These are phyloP conservation scores for Calcarius lapponicus DNA, from an alignment of 2,797 vertebrate species.

Conservation along the genomic window DNA sequence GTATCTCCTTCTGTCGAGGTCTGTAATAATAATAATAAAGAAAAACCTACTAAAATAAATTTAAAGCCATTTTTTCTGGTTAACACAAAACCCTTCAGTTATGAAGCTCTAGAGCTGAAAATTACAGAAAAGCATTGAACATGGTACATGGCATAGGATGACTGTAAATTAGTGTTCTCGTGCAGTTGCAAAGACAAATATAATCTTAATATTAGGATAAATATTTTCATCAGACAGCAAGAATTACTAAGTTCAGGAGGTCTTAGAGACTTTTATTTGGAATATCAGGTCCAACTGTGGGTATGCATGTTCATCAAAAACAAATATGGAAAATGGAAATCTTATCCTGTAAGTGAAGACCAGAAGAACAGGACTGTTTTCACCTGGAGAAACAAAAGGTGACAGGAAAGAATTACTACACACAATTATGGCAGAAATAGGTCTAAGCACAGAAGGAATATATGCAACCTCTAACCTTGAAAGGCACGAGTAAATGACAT, in stretches of 20 bases:
- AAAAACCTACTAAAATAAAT: neutral
- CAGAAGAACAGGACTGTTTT: neutral
- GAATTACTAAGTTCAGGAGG: neutral
- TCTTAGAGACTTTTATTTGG: neutral
- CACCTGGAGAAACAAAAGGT: neutral
- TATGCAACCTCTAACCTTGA: neutral
- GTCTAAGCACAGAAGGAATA: neutral
- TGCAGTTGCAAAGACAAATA: neutral
- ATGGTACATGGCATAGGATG: neutral
- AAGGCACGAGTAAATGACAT: neutral
- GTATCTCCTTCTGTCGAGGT: rapidly evolving
- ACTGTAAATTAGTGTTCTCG: neutral
- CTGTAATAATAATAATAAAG: neutral
- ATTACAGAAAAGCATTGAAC: neutral
- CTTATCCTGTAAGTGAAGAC: neutral
- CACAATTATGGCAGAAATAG: neutral
- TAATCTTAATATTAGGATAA: neutral
- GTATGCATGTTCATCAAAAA: neutral
- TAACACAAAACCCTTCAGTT: neutral
- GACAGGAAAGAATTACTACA: neutral
- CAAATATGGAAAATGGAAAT: neutral
- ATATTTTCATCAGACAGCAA: neutral
- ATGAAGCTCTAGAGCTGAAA: neutral
- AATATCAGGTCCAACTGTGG: neutral
- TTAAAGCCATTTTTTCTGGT: neutral